Evolutionary conservation across 2,113 vertebrate species (phyloP), one percentile per base, ranked within the genome.

Genomic region (Cololabis saira): DNA sequence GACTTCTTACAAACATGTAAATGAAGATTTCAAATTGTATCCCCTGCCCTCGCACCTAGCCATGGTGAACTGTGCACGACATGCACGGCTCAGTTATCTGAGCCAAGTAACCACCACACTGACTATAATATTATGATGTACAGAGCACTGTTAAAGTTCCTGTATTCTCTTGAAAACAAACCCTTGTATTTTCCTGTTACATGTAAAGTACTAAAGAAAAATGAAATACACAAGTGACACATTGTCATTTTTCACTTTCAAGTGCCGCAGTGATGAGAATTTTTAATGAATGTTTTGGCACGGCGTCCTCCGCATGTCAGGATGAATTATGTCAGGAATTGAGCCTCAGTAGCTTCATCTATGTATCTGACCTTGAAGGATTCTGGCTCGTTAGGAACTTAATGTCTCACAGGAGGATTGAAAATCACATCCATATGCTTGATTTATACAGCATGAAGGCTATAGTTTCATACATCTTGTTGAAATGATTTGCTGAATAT

Each of bases 201-300:
- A 92, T 94, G 92, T 93, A 93, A 92, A 91, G 82, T 92, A 94
- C 92, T 92, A 92, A 94, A 90, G 88, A 92, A 91, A 44, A 92
- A 92, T 88, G 78, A 85, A 90, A 88, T 83, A 87, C 84, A 86
- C 84, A 68, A 58, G 76, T 43, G 68, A 56, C 58, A 45, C 19
- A 41, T 45, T 59, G 65, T 87, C 68, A 53, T 78, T 76, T 76
- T 72, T 73, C 12, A 37, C 18, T 18, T 62, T 61, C 1, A 11
- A 1, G 40, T 16, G 21, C 40, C 43, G 13, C 19, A 12, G 19
- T 11, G 21, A 24, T 43, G 2, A 21, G 27, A 18, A 42, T 47
- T 44, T n/a, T 44, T 15, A 0, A 47, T 42, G 40, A 37, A 11
- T 37, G 17, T 27, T 60, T 49, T 30, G 18, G 41, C 40, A 2